Evolutionary conservation across 2,888 invertebrate species (phyloP), one percentile per base, ranked within the genome.

Genomic region (Holacanthella duospinosa): DNA sequence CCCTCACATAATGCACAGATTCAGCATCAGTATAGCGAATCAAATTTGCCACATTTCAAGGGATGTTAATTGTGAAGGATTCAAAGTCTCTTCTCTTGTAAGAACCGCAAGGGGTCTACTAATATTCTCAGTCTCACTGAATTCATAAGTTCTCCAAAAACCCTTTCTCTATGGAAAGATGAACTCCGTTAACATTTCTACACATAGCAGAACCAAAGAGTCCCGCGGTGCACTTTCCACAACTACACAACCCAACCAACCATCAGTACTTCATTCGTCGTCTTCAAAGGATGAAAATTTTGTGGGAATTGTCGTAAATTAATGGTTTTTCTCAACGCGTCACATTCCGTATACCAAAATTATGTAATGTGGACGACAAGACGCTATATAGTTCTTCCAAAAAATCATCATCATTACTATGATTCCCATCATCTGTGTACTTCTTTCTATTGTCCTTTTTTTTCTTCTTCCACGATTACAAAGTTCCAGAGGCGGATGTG

Each of bases 141-240:
- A 9, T 16, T 36, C 36, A 16, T 36, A 21, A 21, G n/a, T n/a
- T 48, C n/a, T n/a, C 21, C 4, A 48, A 4, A 9, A 48, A 21
- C 48, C 12, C 21, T 48, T 48, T 48, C 48, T n/a, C 21, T 48
- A 4, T 21, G 16, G n/a, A 9, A 48, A 48, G 12, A 48, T n/a
- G 48, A 48, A 48, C 48, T 48, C 36, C 16, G 16, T 9, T 9
- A 36, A 16, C 9, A 36, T 16, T 9, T 36, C 16, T 36, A 36
- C 36, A 36, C 36, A 9, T 16, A 36, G 16, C 6, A 9, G 16
- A 36, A 16, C 6, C 6, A 9, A n/a, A 21, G 48, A n/a, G 6
- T 21, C 48, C 48, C n/a, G 48, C 19, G n/a, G 48, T 48, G 48
- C 48, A 48, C 48, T 48, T 48, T 48, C 48, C 48, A 48, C 48